Conservation (phyloP, 2,888 invertebrate genomes). For the Mamestra brassicae region DNA sequence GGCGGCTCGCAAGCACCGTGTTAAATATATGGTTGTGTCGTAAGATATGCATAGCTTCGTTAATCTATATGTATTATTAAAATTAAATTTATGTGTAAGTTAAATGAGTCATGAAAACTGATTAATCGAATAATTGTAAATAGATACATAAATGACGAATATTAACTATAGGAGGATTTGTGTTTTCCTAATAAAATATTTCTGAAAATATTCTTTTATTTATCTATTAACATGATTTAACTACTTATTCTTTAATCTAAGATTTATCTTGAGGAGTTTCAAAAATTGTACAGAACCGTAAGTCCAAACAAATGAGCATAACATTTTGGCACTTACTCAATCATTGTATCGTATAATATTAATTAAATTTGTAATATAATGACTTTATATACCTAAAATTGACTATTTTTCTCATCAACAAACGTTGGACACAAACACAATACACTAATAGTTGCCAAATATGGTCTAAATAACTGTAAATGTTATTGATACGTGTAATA, state of each 20-base stretch:
- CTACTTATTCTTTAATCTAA: background rate
- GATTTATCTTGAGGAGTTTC: background rate
- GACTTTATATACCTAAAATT: constrained; percentile 33
- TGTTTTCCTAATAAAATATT: constrained; percentile 90
- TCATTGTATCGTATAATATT: constrained; percentile 45
- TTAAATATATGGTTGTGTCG: constrained; percentile 91
- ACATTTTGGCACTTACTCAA: constrained; percentile 55
- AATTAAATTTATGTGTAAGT: constrained; percentile 82
- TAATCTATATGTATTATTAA: constrained; percentile 85
- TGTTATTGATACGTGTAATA: background rate
- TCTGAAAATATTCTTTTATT: constrained; percentile 72
- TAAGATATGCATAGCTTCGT: constrained; percentile 90
- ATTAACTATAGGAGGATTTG: constrained; percentile 85
- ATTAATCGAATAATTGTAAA: constrained; percentile 87
- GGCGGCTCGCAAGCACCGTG: constrained; percentile 83
- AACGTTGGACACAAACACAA: background rate
- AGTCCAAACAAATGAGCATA: constrained; percentile 47
- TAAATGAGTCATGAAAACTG: constrained; percentile 83
- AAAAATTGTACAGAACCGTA: constrained; percentile 37
- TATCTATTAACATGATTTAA: constrained; percentile 59
- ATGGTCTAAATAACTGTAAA: constrained; percentile 4
- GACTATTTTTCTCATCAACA: constrained; percentile 19
- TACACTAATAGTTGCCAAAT: background rate
- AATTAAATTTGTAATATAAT: constrained; percentile 54
- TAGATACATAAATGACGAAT: constrained; percentile 84